Evolutionary conservation across 2,888 invertebrate species (phyloP).

Genomic region (Lordiphosa fenestrarum): DNA sequence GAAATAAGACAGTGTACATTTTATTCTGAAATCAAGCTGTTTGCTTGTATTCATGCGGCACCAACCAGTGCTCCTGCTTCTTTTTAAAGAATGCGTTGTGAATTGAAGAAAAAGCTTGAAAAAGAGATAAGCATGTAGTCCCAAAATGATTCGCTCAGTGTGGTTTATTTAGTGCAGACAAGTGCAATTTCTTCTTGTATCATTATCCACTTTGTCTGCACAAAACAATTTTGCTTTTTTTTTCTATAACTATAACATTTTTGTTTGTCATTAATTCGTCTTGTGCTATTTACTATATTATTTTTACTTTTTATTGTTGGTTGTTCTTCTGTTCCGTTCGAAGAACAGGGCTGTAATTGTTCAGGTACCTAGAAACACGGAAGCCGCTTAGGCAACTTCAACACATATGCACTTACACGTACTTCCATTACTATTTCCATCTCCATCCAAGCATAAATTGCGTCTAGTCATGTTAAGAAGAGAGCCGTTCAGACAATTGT

Average conservation of each 20-base stretch:
- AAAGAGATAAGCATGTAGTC: too few species aligned
- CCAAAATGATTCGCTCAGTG: background rate
- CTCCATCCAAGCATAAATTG: constrained; percentile 24
- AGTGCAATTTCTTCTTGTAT: constrained; percentile 44
- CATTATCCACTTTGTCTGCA: constrained; percentile 51
- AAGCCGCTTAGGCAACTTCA: constrained; percentile 49
- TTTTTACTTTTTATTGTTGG: constrained; percentile 41
- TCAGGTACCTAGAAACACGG: constrained; percentile 39
- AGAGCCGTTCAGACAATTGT: constrained; percentile 34
- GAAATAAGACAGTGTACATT: background rate
- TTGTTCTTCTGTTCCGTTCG: constrained; percentile 47
- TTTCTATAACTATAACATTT: constrained; percentile 35
- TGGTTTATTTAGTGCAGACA: constrained; percentile 38
- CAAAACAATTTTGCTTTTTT: constrained; percentile 9
- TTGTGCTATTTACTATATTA: constrained; percentile 60
- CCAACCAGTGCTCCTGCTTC: too few species aligned
- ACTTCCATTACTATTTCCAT: constrained; percentile 9
- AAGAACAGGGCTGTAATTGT: constrained; percentile 52
- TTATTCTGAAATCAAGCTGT: too few species aligned
- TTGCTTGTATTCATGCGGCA: too few species aligned
- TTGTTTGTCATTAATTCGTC: constrained; percentile 53
- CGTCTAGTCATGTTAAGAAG: constrained; percentile 43
- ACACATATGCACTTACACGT: too few species aligned
- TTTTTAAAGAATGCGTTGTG: too few species aligned
- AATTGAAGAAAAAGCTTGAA: too few species aligned